phyloP scores from a whole-genome alignment of 1,140 invertebrate genomes.

The Megalonaias nervosa region DNA sequence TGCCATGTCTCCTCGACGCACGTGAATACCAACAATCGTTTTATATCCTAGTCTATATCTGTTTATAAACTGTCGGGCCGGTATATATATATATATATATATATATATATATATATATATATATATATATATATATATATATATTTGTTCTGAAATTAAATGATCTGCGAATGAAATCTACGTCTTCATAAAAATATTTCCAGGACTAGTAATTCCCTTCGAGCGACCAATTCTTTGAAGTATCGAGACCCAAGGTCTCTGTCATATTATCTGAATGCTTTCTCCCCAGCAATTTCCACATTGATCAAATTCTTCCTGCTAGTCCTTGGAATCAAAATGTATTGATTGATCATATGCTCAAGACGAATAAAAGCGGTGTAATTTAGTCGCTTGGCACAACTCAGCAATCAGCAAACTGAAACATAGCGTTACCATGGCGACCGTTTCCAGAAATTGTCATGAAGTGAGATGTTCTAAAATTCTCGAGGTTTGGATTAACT shows the following conservation, averaged over 20 bases:
- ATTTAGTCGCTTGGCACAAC: slow-evolving; percentile 25
- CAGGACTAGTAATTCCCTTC: not conserved
- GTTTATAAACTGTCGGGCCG: slow-evolving; percentile 21
- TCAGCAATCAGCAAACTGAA: slow-evolving; percentile 40
- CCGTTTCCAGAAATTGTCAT: slow-evolving; percentile 25
- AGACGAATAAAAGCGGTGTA: slow-evolving; percentile 20
- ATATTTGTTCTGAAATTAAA: slow-evolving; percentile 34
- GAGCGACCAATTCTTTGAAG: not conserved
- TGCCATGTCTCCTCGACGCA: slow-evolving; percentile 37
- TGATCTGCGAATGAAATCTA: not conserved
- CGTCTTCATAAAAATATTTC: slow-evolving; percentile 11
- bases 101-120: slow-evolving; percentile 44
- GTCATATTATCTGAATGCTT: not conserved
- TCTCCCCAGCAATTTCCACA: slow-evolving; percentile 1
- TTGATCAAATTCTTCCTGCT: not conserved
- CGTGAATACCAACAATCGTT: slow-evolving; percentile 29
- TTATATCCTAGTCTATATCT: not conserved
- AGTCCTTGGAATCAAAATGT: slow-evolving; percentile 1
- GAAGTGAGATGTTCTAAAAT: not conserved
- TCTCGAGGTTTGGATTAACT: too few relatives aligned
- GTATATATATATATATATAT: slow-evolving; percentile 17
- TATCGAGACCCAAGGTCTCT: not conserved
- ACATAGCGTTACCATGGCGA: slow-evolving; percentile 42
- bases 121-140: slow-evolving; percentile 50
- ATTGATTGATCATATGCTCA: slow-evolving; percentile 3